Evolutionary conservation across 1,140 invertebrate species (phyloP), one percentile per base, ranked within the genome.

Genomic region (Radopholus similis): DNA sequence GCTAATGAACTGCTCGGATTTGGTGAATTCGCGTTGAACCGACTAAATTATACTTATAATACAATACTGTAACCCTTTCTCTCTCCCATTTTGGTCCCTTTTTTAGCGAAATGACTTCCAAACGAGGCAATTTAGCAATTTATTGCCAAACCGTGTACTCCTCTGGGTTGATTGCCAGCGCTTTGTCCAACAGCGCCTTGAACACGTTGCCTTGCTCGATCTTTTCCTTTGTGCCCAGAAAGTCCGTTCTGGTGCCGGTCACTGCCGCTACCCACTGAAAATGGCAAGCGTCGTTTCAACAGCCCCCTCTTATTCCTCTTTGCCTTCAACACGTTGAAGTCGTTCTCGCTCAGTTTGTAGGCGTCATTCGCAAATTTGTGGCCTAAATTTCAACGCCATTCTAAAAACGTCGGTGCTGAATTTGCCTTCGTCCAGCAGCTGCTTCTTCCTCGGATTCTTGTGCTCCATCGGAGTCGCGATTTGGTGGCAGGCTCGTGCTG

Each of bases 181-280:
- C 84, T 70, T 77, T 77, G 40, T 84, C 80, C 54, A 85, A 80
- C 15, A 62, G 28, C 6, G 40, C 70, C 35, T 74, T 73, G 56
- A 73, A 73, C 8, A 70, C 51, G 70, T 76, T 83, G 13, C 83
- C 84, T 76, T 83, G 79, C 67, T 83, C 74, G 59, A 85, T 85
- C 72, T 82, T 83, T n/a, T 81, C 82, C 64, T 83, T 83, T 6
- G 80, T 82, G 79, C 83, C 64, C 18, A 78, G 44, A 26, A 65
- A 68, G 59, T 80, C 77, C 32, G 75, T 70, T n/a, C 70, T 32
- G 4, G 62, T 56, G 15, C 77, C 77, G 37, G 66, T 72, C 9
- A 67, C 37, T 15, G 72, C 72, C 21, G 77, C 77, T 30, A 74
- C 64, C 76, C 74, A 81, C 59, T n/a, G n/a, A n/a, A n/a, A n/a